Evolutionary conservation across 2,888 invertebrate species (phyloP).

Genomic region (Muscina levida): DNA sequence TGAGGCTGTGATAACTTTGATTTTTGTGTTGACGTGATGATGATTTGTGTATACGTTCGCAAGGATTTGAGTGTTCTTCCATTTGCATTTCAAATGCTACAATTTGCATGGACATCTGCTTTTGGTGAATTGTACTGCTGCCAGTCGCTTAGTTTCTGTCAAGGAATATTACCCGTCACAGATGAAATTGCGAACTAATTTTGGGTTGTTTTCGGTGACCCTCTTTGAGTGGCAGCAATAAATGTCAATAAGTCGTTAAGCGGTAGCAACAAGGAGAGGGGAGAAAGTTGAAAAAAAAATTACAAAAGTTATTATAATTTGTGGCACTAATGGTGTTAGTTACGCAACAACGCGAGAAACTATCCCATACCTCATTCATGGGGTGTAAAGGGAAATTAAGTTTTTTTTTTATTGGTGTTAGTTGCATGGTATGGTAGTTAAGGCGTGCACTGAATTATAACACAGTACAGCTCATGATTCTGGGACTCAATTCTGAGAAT

Average conservation of each 20-base stretch:
- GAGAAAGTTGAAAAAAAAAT: too few species aligned
- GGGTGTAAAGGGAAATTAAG: too few species aligned
- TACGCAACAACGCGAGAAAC: too few species aligned
- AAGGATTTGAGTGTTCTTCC: slow-evolving; percentile 36
- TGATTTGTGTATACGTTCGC: slow-evolving; percentile 30
- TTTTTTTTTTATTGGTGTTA: too few species aligned
- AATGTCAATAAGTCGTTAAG: slow-evolving; percentile 59
- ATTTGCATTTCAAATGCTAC: slow-evolving; percentile 21
- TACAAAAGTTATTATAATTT: too few species aligned
- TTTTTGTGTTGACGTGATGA: slow-evolving; percentile 52
- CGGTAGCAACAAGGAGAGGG: too few species aligned
- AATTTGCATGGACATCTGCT: neutral
- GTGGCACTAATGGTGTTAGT: too few species aligned
- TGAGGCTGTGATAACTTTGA: slow-evolving; percentile 26
- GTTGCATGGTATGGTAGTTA: too few species aligned
- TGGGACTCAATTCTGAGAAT: too few species aligned
- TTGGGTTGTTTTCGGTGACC: slow-evolving; percentile 41
- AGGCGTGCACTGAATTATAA: too few species aligned
- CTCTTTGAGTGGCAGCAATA: slow-evolving; percentile 42
- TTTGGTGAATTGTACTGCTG: neutral
- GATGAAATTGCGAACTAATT: slow-evolving; percentile 31
- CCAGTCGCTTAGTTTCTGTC: neutral
- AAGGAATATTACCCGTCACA: neutral
- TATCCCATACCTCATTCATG: too few species aligned
- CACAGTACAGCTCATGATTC: too few species aligned